Conservation (phyloP, 2,797 vertebrate species). For the Myripristis murdjan region DNA sequence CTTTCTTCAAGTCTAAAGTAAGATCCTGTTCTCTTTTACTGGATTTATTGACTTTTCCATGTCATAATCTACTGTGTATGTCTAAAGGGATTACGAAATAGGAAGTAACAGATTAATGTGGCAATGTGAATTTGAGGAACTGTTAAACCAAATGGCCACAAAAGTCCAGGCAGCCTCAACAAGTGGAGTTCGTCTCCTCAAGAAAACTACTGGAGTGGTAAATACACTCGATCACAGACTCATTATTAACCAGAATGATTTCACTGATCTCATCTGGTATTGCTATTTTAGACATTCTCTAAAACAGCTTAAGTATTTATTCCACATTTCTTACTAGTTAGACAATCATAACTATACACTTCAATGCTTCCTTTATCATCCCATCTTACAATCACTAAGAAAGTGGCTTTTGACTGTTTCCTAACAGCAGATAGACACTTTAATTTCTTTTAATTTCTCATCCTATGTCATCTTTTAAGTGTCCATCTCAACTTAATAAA, state of each 20-base stretch:
- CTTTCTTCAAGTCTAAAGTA: constrained; percentile 94
- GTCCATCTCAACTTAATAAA: neutral
- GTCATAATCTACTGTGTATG: constrained; percentile 26
- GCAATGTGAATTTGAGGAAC: constrained; percentile 83
- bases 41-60: neutral
- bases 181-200: constrained; percentile 78
- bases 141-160: constrained; percentile 81
- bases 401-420: constrained; percentile 7
- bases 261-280: constrained; percentile 54
- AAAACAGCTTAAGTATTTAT: constrained; percentile 30
- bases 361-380: constrained; percentile 23
- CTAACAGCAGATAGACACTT: constrained; percentile 55
- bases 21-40: constrained; percentile 45
- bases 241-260: constrained; percentile 75
- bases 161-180: constrained; percentile 77
- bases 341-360: constrained; percentile 18
- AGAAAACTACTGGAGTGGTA: constrained; percentile 78
- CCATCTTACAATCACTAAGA: constrained; percentile 38
- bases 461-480: neutral
- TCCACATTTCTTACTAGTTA: constrained; percentile 31
- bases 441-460: constrained; percentile 26
- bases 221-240: constrained; percentile 65
- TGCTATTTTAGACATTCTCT: constrained; percentile 41
- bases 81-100: constrained; percentile 14
- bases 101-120: constrained; percentile 73